These are phyloP conservation scores for Jaculus jaculus DNA, from an alignment of 2,113 vertebrate genomes.

Conservation along the genomic window DNA sequence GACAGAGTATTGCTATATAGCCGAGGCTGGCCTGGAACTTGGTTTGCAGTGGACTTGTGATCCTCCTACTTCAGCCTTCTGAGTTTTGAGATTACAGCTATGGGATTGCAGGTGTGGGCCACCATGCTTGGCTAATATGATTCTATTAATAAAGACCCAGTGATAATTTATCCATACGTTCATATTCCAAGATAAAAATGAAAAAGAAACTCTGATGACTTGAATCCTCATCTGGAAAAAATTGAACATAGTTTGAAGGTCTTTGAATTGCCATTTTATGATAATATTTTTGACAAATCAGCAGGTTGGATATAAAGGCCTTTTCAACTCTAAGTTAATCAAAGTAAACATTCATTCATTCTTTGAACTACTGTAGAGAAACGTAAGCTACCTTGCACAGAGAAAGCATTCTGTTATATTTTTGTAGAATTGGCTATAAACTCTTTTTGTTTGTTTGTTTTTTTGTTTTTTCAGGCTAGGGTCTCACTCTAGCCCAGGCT, in stretches of 20 bases:
- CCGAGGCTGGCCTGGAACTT: background rate
- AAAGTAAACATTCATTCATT: conserved; percentile 28
- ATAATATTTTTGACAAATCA: background rate
- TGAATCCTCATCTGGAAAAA: background rate
- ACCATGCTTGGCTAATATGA: background rate
- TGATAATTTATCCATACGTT: background rate
- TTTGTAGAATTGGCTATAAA: background rate
- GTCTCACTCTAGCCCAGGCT: no score
- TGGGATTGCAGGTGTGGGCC: background rate
- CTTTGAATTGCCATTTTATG: background rate
- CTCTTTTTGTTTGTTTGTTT: no score
- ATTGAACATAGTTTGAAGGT: background rate
- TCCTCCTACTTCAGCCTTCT: background rate
- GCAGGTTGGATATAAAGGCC: background rate
- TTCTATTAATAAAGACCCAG: background rate
- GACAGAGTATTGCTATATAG: background rate
- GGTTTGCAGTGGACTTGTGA: background rate
- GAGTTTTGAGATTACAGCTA: background rate
- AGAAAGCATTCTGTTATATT: background rate
- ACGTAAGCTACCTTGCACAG: background rate
- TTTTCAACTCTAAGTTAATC: background rate
- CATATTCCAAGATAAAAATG: background rate
- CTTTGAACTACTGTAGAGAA: background rate
- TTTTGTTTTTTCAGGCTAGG: no score
- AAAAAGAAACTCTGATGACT: background rate